Base-by-base conservation (phyloP, 2,888 invertebrate species). In the Macropis europaea region DNA sequence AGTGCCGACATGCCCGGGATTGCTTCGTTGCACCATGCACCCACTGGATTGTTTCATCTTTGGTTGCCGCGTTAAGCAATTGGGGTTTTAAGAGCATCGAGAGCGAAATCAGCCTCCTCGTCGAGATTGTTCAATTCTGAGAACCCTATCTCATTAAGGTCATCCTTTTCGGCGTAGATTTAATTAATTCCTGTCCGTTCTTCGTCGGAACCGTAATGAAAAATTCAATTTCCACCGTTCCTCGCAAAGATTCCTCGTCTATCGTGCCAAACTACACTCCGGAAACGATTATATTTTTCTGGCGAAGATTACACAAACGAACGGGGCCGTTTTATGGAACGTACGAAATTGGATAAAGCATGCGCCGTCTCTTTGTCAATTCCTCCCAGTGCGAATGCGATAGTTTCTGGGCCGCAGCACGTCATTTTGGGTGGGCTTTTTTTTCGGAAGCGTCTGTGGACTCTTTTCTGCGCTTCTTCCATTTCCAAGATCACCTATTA, bases 401-500 rank as follows among this genome's bases (percentile, higher is more conserved):
- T 52, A 34, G 1, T 13, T 15, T 13, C 15, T 17, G n/a, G 4
- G 7, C 6, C 9, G 19, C 15, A 24, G n/a, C 15, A 26, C 11
- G 53, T 19, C 28, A 54, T 47, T 54, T 19, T n/a, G 17, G 30
- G 34, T 48, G 40, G 26, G 32, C 11, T 19, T 43, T 15, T 11
- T 38, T 34, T 13, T 47, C 6, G 15, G 38, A 26, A 15, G 28
- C 22, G 17, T 32, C 36, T 36, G 30, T 19, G 34, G 17, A 43
- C 24, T 32, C 54, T 47, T 60, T 63, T 34, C 57, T 48, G 38
- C 50, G 34, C 26, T 36, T 68, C 60, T 53, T 63, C 45, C 62
- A 62, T 72, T 71, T 71, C 56, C 19, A 60, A 53, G 73, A 80
- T 68, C 62, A 60, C 62, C 74, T 19, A 63, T 71, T 68, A 61